Evolutionary conservation across 2,797 vertebrate genomes (phyloP), one percentile per base, ranked within the genome.

Genomic region (Pteronotus mesoamericanus): DNA sequence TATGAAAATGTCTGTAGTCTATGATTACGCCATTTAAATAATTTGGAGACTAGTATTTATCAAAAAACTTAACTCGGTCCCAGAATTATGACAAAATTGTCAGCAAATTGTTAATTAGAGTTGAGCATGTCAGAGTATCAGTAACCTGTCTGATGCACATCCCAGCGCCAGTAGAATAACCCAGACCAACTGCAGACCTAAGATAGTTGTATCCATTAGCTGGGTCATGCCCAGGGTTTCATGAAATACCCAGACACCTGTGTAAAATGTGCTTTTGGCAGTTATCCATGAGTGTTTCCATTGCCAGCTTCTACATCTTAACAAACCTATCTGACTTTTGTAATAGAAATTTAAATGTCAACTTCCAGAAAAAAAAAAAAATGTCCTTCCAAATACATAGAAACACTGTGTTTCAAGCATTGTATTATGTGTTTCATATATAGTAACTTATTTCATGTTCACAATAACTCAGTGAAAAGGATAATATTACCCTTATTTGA

Each of bases 261-360:
- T 26, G 11, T 48, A 48, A 92, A 90, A 46, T 90, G 72, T n/a
- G 57, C 57, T 89, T 83, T 86, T 22, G 82, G 22, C 21, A 77
- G 2, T 51, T 87, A 44, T 48, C 64, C 3, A 6, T 91, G 83
- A 29, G 8, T 69, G 9, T 89, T 75, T 32, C 5, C 34, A 46
- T 69, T 95, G 26, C 26, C 75, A 26, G 5, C 39, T 78, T 94
- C 32, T 92, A 26, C 6, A 86, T 93, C 82, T 89, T 64, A 79
- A 34, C 19, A 86, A 95, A 85, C 11, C 26, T 39, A 5, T 61
- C 48, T 34, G 21, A 75, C 48, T n/a, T 96, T 74, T 90, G 9
- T n/a, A 86, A 89, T 75, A 86, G 90, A 94, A 91, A 32, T 37
- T 48, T 93, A 75, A 64, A 53, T 59, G 32, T 37, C 48, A 93